Evolutionary conservation across 2,888 invertebrate species (phyloP).

Genomic region (Cerceris rybyensis): DNA sequence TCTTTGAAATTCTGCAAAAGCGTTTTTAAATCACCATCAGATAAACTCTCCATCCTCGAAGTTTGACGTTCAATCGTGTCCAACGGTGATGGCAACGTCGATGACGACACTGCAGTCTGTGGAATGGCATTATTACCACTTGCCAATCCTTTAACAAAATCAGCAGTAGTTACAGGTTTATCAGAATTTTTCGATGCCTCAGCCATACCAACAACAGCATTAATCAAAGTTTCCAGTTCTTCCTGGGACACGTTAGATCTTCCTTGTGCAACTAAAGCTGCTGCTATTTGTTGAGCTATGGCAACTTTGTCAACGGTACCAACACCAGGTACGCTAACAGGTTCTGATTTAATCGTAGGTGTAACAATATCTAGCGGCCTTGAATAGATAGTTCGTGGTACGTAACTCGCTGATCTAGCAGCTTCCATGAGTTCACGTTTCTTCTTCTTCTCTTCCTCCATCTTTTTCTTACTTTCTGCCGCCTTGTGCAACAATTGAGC

Average conservation of each 20-base stretch:
- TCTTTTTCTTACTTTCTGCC: constrained; percentile 82
- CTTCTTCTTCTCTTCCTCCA: constrained; percentile 79
- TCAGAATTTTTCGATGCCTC: constrained; percentile 84
- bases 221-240: constrained; percentile 90
- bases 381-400: constrained; percentile 67
- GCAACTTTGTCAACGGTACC: constrained; percentile 90
- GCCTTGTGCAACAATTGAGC: constrained; percentile 89
- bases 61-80: constrained; percentile 43
- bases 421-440: constrained; percentile 72
- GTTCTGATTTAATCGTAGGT: constrained; percentile 77
- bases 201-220: constrained; percentile 89
- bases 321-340: constrained; percentile 87
- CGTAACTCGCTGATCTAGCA: constrained; percentile 65
- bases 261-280: constrained; percentile 90
- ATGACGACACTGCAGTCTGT: constrained; percentile 14
- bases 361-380: constrained; percentile 64
- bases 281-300: constrained; percentile 91
- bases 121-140: constrained; percentile 40
- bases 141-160: constrained; percentile 81
- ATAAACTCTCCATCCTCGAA: constrained; percentile 88
- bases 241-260: constrained; percentile 91
- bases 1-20: constrained; percentile 92
- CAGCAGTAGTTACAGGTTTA: constrained; percentile 83
- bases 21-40: constrained; percentile 91
- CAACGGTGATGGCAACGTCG: not conserved